Base-by-base conservation (phyloP, 2,888 invertebrate species). In the Brenthis ino region DNA sequence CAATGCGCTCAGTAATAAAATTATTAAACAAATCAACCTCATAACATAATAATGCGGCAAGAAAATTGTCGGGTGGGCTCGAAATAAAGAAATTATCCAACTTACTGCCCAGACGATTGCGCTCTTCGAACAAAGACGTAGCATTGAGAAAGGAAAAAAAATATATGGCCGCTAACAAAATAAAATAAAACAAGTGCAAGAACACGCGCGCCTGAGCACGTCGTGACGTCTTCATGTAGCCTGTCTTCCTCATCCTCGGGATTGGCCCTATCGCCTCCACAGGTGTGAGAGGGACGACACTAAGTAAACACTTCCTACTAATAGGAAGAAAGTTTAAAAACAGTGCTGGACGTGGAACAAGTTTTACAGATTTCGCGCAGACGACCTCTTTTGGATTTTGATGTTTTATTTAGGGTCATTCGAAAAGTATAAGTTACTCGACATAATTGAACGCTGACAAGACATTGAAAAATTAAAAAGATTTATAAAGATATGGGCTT, bases 1-100 rank as follows among this genome's bases (percentile, higher is more conserved):
- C 84, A 86, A 43, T 43, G 37, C 37, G 80, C 79, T 79, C 85
- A 80, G 89, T 92, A 92, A 93, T 93, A 92, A 92, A 92, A 93
- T 92, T 92, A 93, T 92, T 93, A 92, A 91, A 89, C 91, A 91
- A 92, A 92, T 92, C 91, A 92, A 91, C 85, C 85, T 88, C 89
- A 89, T 91, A 91, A 91, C 89, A 88, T 91, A 91, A 91, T 91
- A 91, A 89, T 84, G 88, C 83, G 82, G 86, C 84, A 87, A 90
- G 90, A 90, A 92, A 91, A 93, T 93, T 91, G 90, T 91, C 87
- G 88, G 91, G 88, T 88, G 87, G 86, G 85, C 80, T 82, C 81
- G 79, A 90, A 87, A 92, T 92, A 91, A 93, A 93, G 93, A 92
- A 93, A 93, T 92, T 93, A 92, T 92, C 90, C 89, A 86, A 87